Base-by-base conservation (phyloP, 2,888 invertebrate genomes). In the Sarcophaga carnaria region DNA sequence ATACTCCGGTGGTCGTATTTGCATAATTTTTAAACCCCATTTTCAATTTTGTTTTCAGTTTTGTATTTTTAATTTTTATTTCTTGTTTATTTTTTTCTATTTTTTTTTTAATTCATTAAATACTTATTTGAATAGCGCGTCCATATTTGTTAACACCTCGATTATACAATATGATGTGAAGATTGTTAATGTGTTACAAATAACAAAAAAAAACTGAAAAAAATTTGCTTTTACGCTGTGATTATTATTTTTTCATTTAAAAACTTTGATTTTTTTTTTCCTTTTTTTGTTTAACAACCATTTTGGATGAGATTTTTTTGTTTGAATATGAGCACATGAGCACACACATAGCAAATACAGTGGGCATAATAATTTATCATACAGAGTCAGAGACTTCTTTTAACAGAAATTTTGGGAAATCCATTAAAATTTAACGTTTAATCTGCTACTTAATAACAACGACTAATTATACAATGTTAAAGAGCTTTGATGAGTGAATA, bases 141-240 rank as follows among this genome's bases (percentile, higher is more conserved):
- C 11, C 62, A 80, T 76, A 76, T 70, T 81, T 76, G 76, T 70
- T 76, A 82, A 82, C 82, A 72, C 71, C 66, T 66, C 49, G 60
- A 60, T 83, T 72, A 74, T 69, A 66, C 27, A 4, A 49, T 14
- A 22, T 37, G 37, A 69, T 20, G 63, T 8, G 22, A 72, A 47
- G n/a, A 60, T 25, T 25, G 20, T 74, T 72, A 72, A 72, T 45
- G 59, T 66, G 54, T 25, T 59, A 17, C 4, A 27, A 54, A 64
- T 54, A 60, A 62, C 20, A 77, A 54, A 77, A 17, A 17, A 78
- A 78, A 66, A 67, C 1, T 0, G 0, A 37, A 37, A 37, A 37
- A 37, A 37, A 66, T 77, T 77, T 77, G 76, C 59, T 54, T 66
- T 17, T 49, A 54, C 4, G 37, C 54, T 14, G 4, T 54, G 14